These are phyloP conservation scores for Clarias pachynema DNA, from an alignment of 2,797 vertebrate genomes.

Conservation along the genomic window DNA sequence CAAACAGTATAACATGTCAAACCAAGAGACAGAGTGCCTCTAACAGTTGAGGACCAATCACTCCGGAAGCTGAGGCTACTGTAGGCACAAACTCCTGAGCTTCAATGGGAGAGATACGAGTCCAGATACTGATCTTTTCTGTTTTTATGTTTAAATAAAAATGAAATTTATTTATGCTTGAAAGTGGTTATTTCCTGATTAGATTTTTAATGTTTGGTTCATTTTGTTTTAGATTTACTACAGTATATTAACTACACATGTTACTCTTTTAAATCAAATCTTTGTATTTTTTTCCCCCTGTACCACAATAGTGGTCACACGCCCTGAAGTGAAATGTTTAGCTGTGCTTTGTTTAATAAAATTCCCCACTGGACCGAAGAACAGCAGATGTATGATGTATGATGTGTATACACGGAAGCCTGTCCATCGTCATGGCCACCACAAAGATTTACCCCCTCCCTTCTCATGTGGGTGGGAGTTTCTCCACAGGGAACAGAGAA, in stretches of 20 bases:
- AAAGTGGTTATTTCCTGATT: too few relatives aligned
- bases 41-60: background rate
- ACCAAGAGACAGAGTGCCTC: background rate
- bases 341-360: background rate
- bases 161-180: too few relatives aligned
- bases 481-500: slow-evolving; percentile 54
- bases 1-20: background rate
- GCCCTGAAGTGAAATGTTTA: background rate
- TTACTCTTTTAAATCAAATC: too few relatives aligned
- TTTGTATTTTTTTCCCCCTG: too few relatives aligned
- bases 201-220: too few relatives aligned
- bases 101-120: background rate
- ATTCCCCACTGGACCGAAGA: too few relatives aligned
- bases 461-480: slow-evolving; percentile 45
- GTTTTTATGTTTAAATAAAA: too few relatives aligned
- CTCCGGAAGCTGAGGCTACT: background rate
- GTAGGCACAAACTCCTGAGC: background rate
- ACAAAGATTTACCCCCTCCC: slow-evolving; percentile 41
- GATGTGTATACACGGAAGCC: background rate
- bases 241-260: too few relatives aligned
- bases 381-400: background rate
- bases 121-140: background rate
- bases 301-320: background rate
- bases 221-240: too few relatives aligned
- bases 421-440: slow-evolving; percentile 33